A percentile compares a stretch with the other conserved stretches of the same genome.
Conservation (phyloP, 2,888 invertebrate genomes). For the Amphipoea oculea region DNA sequence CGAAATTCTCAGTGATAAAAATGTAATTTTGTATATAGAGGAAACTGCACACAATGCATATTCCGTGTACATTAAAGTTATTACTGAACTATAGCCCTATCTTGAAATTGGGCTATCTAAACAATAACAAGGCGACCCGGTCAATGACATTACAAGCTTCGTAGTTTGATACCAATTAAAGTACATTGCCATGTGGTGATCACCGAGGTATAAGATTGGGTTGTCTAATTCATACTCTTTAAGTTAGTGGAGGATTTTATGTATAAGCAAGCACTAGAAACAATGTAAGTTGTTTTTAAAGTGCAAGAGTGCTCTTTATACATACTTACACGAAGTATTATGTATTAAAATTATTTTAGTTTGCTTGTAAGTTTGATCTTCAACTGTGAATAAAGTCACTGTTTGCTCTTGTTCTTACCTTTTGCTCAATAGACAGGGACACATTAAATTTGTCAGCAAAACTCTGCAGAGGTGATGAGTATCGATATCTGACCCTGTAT, state of each 20-base stretch:
- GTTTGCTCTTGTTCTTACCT: neutral
- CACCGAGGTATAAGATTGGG: too few relatives aligned
- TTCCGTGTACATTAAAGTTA: neutral
- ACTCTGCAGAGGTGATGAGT: too few relatives aligned
- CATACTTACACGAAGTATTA: neutral
- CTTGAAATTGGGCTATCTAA: neutral
- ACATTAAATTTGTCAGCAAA: too few relatives aligned
- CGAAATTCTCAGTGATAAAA: neutral
- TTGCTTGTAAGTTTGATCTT: neutral
- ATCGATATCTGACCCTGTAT: too few relatives aligned
- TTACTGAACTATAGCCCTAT: neutral
- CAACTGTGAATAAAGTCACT: neutral
- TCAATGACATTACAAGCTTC: neutral
- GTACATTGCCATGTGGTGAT: neutral
- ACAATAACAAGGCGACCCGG: neutral
- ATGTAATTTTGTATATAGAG: neutral
- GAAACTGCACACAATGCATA: neutral
- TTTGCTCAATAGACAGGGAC: neutral
- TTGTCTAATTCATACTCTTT: constrained; percentile 20
- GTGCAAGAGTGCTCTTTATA: neutral
- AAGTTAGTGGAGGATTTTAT: constrained; percentile 18
- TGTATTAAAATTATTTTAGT: neutral
- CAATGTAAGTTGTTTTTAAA: constrained; percentile 30
- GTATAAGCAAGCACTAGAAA: constrained; percentile 26
- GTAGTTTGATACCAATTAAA: neutral